phyloP scores from a whole-genome alignment of 2,888 invertebrate genomes.

The Tenodera sinensis region DNA sequence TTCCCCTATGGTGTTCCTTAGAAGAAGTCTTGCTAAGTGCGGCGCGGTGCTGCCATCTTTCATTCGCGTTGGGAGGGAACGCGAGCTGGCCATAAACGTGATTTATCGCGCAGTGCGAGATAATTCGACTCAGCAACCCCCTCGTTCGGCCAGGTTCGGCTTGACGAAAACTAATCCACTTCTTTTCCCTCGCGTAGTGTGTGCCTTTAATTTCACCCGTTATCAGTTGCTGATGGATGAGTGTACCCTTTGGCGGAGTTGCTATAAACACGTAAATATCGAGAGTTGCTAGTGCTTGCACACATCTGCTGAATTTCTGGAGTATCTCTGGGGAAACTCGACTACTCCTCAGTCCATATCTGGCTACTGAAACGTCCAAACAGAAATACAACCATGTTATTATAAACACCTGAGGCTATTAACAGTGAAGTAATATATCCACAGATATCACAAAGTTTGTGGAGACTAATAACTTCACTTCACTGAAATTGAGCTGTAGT shows the following conservation, averaged over 20 bases:
- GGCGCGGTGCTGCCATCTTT: constrained; percentile 11
- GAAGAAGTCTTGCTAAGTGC: constrained; percentile 3
- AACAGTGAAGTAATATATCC: too few species aligned
- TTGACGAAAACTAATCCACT: constrained; percentile 25
- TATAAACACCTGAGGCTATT: too few species aligned
- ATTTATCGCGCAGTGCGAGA: constrained; percentile 15
- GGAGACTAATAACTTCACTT: too few species aligned
- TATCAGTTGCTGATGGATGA: constrained; percentile 18
- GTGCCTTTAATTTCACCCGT: constrained; percentile 23
- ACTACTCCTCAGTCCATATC: too few species aligned
- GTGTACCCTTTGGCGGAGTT: not conserved
- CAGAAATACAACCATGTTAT: too few species aligned
- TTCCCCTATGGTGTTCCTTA: constrained; percentile 1
- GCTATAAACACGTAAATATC: not conserved
- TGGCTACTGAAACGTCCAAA: too few species aligned
- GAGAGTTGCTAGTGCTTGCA: not conserved
- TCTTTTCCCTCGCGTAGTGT: not conserved
- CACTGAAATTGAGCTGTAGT: too few species aligned
- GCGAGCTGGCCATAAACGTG: constrained; percentile 21
- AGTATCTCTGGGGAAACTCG: too few species aligned
- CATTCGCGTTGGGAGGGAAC: constrained; percentile 11
- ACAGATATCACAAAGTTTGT: too few species aligned
- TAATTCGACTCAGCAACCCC: not conserved
- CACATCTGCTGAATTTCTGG: not conserved
- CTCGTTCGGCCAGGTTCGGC: not conserved